A percentile compares a stretch with the other conserved stretches of the same genome.
These are phyloP conservation scores for Drosophila parabipectinata DNA, from an alignment of 1,140 invertebrate species.

Conservation along the genomic window DNA sequence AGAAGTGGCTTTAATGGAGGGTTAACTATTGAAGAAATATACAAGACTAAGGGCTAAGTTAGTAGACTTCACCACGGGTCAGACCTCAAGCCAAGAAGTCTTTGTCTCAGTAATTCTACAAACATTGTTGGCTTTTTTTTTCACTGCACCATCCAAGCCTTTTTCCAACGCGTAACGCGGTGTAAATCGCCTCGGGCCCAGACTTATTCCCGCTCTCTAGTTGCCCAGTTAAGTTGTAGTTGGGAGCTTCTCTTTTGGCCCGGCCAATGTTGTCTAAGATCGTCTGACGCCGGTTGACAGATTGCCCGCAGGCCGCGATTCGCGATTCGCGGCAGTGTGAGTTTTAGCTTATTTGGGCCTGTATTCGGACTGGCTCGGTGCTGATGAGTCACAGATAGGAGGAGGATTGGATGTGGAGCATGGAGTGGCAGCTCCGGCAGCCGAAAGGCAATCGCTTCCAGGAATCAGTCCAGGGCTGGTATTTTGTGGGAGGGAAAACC, in stretches of 20 bases:
- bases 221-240: conserved; percentile 43
- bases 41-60: too few species aligned
- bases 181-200: conserved; percentile 62
- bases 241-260: conserved; percentile 17
- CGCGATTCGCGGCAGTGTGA: conserved; percentile 46
- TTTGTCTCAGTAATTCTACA: too few species aligned
- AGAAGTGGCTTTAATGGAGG: not conserved
- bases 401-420: conserved; percentile 19
- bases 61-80: too few species aligned
- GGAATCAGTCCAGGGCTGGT: conserved; percentile 11
- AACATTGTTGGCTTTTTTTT: not conserved
- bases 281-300: conserved; percentile 80
- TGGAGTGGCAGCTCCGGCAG: conserved; percentile 20
- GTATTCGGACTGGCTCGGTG: conserved; percentile 52
- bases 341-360: conserved; percentile 60
- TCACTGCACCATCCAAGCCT: conserved; percentile 5
- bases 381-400: conserved; percentile 67
- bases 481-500: conserved; percentile 20
- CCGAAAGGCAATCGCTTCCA: conserved; percentile 25
- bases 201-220: conserved; percentile 31
- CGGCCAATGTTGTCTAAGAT: conserved; percentile 68
- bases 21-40: not conserved
- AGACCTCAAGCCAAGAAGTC: too few species aligned
- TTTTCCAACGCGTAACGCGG: conserved; percentile 66
- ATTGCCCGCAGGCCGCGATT: conserved; percentile 72